A percentile compares a stretch with the other conserved stretches of the same genome.
Evolutionary conservation across 2,797 vertebrate species (phyloP).

Genomic region (Craterocephalus amniculus): DNA sequence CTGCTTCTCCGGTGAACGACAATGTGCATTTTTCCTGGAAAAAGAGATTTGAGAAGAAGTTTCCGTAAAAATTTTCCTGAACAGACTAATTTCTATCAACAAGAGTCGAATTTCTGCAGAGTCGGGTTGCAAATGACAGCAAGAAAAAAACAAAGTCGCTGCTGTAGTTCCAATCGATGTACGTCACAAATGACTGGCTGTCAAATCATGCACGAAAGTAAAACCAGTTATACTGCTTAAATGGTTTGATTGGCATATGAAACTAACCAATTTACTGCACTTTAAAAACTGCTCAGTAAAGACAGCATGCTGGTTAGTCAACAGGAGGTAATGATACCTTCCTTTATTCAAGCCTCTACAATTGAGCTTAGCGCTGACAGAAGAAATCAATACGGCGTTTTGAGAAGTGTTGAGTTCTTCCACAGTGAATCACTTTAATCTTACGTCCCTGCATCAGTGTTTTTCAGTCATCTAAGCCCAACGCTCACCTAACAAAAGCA

Average conservation of each 20-base stretch:
- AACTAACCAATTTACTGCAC: background rate
- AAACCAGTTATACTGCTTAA: background rate
- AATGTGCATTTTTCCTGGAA: constrained; percentile 71
- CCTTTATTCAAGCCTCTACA: background rate
- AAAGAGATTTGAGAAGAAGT: background rate
- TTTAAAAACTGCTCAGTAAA: background rate
- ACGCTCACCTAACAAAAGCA: background rate
- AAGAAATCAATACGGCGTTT: background rate
- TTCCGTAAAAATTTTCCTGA: background rate
- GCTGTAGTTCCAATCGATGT: background rate
- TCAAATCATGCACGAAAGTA: background rate
- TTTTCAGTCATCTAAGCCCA: background rate
- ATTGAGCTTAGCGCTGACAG: background rate
- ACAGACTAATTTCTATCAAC: background rate
- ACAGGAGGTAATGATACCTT: background rate
- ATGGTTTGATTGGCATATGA: background rate
- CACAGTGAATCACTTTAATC: background rate
- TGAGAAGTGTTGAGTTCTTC: background rate
- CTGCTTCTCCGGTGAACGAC: constrained; percentile 65
- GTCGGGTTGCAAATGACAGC: background rate
- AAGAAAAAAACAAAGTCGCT: background rate
- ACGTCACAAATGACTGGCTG: background rate
- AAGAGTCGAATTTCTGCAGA: background rate
- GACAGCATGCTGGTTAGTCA: background rate
- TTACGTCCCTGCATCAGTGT: background rate